Evolutionary conservation across 1,140 invertebrate genomes (phyloP), one percentile per base, ranked within the genome.

Genomic region (Zaprionus lachaisei): DNA sequence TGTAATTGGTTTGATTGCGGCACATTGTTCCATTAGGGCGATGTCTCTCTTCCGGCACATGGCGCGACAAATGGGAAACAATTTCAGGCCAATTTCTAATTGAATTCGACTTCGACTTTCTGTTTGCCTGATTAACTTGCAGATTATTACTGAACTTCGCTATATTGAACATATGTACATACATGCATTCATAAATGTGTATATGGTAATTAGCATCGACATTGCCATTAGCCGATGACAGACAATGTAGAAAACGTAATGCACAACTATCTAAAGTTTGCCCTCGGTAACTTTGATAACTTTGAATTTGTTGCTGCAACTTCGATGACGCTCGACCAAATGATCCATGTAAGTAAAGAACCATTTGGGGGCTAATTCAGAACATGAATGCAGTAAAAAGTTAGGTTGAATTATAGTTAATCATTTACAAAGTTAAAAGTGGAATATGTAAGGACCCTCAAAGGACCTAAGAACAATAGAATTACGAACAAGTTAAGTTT

Each of bases 1-100:
- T 77, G 74, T 77, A 77, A 73, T 83, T 77, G 73, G 62, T 61
- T 68, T 80, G 78, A 78, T 84, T 83, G 73, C 61, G 17, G 54
- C 77, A 83, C 58, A 83, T 78, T 83, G 73, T 61, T 51, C 44
- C 15, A 31, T 47, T 41, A 3, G 9, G n/a, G n/a, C 17, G 15
- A 20, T n/a, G 28, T 38, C 9, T 60, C 57, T 31, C 14, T 28
- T 56, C 54, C 26, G 20, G 41, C 41, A 17, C n/a, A 47, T 47
- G 41, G 2, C 41, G 41, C 41, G 41, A 47, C 41, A 47, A n/a
- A 47, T 47, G 41, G 41, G 2, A 47, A 61, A 61, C 71, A 44
- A 58, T 31, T 63, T 60, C 9, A 11, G 37, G 67, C 34, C 58
- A 63, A 58, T 70, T 64, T 54, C 67, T 75, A 75, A 74, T 74